Conservation (phyloP, 2,888 invertebrate species). For the Nomada ruficornis region DNA sequence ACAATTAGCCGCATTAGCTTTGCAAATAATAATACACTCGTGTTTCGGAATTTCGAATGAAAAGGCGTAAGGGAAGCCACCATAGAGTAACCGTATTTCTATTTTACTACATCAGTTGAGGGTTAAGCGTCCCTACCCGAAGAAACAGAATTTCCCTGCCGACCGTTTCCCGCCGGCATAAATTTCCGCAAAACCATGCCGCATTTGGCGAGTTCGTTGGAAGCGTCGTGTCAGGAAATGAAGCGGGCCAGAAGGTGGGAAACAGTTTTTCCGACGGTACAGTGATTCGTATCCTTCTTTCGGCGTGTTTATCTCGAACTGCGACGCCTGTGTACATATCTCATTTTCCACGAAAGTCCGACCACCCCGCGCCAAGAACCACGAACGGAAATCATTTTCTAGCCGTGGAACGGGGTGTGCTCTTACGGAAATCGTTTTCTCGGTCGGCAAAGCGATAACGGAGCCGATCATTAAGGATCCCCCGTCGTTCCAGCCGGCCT, state of each 20-base stretch:
- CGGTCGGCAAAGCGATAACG: slow-evolving; percentile 41
- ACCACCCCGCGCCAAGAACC: slow-evolving; percentile 14
- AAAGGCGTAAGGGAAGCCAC: too few species aligned
- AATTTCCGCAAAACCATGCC: too few species aligned
- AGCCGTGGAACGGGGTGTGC: slow-evolving; percentile 15
- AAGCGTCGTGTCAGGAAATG: too few species aligned
- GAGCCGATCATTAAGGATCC: slow-evolving; percentile 28
- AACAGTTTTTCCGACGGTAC: not conserved
- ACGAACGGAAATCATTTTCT: slow-evolving; percentile 50
- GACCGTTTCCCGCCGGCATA: too few species aligned
- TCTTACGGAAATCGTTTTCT: slow-evolving; percentile 54
- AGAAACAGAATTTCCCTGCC: not conserved
- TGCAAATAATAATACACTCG: too few species aligned
- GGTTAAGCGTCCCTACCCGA: not conserved
- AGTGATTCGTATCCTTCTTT: slow-evolving; percentile 24
- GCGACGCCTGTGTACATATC: not conserved
- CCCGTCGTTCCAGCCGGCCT: not conserved
- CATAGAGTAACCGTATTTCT: not conserved
- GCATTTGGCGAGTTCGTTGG: too few species aligned
- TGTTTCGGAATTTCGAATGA: too few species aligned
- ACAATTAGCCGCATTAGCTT: too few species aligned
- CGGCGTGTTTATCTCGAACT: slow-evolving; percentile 29
- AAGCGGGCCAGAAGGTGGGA: too few species aligned
- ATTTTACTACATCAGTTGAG: not conserved
- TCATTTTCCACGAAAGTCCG: slow-evolving; percentile 41